Base-by-base conservation (phyloP, 2,888 invertebrate species). In the Scaeva pyrastri region DNA sequence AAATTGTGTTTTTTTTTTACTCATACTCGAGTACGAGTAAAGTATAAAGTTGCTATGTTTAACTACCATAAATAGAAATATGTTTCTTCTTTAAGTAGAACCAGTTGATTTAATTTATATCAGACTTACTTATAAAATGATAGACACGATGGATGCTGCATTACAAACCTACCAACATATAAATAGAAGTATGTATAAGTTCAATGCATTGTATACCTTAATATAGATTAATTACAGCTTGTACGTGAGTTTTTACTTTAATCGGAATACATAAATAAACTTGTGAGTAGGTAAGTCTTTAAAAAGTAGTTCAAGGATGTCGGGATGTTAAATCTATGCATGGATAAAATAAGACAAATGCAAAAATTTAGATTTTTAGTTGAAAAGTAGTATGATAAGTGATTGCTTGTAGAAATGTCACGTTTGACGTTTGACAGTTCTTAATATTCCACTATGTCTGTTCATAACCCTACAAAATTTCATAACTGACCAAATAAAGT, bases 281-380 rank as follows among this genome's bases (percentile, higher is more conserved):
- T 5, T 21, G 10, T 50, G 50, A 58, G 39, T 8, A 10, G 11
- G 19, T 6, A 10, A 19, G 19, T 6, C 5, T 58, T 11, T 2
- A 19, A 58, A 58, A 64, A 16, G 45, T 64, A 64, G 64, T 64
- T 64, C 64, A 64, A 64, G 64, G 64, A 64, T 48, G 5, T 31
- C 45, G 12, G 64, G 64, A 64, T 64, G 1, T 43, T 50, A 50
- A n/a, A n/a, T n/a, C n/a, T n/a, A n/a, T n/a, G n/a, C n/a, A n/a
- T n/a, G n/a, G n/a, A n/a, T n/a, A n/a, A n/a, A n/a, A n/a, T n/a
- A n/a, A n/a, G n/a, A n/a, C n/a, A n/a, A n/a, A n/a, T n/a, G n/a
- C n/a, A n/a, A n/a, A n/a, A n/a, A n/a, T n/a, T n/a, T n/a, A n/a
- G 1, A 8, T 48, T 48, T 19, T 48, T 3, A 48, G 0, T 3